Evolutionary conservation across 1,140 invertebrate genomes (phyloP), one percentile per base, ranked within the genome.

Genomic region (Sipha flava): DNA sequence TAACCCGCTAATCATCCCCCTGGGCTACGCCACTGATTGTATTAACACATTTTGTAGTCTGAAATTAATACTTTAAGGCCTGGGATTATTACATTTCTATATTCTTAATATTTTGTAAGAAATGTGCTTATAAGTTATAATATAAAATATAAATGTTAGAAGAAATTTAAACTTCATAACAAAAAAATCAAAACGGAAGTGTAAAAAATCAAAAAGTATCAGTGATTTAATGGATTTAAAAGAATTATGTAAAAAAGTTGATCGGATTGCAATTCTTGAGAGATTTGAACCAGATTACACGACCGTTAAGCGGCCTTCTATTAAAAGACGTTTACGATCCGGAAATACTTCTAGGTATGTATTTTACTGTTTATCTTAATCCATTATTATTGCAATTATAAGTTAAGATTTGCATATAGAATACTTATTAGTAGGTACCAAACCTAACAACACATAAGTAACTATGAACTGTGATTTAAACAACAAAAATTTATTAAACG

Each of bases 211-310:
- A 26, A 68, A 64, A 43, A 79, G 62, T 18, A 21, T 66, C 16
- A 80, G 49, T 52, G 45, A 68, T 23, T 4, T 66, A 40, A 54
- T 47, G 75, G 45, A 62, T 29, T 68, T 77, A 29, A 79, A 62
- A 68, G 80, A 64, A 26, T 18, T 66, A 43, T 52, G 79, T 23
- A 79, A 64, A 70, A 49, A 80, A 66, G 70, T 52, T 29, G 43
- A 62, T n/a, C 31, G 59, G 14, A 64, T 40, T 52, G 49, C 54
- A 21, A 37, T 54, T 9, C 26, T 62, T 37, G 79, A 75, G 34
- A 18, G 29, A 40, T 6, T 21, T 52, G 49, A 45, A 45, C 66
- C 66, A 23, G 34, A 80, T n/a, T n/a, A n/a, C 14, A 31, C 16
- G 57, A 18, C 21, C 47, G 29, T 26, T 47, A 40, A 26, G 14